Conservation (phyloP, 2,797 vertebrate genomes). For the Sphenodon punctatus region DNA sequence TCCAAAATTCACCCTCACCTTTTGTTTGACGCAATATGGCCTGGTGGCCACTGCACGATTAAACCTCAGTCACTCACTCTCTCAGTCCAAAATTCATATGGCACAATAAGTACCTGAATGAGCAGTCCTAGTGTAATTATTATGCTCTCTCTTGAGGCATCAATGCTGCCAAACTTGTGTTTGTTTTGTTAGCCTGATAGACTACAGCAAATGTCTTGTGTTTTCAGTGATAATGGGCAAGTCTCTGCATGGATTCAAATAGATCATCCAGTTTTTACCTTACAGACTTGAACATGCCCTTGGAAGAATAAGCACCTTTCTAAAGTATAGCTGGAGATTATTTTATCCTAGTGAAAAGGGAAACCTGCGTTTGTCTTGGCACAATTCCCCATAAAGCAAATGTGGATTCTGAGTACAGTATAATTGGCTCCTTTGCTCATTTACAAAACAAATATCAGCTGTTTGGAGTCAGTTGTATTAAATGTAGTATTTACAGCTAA, state of each 20-base stretch:
- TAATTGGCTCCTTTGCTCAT: background rate
- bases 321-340: background rate
- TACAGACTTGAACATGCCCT: background rate
- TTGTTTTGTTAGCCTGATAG: constrained; percentile 43
- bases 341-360: background rate
- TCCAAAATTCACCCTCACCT: too few species aligned
- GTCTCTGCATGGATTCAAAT: constrained; percentile 8
- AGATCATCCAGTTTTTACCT: background rate
- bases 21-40: too few species aligned
- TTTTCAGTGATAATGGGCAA: constrained; percentile 17
- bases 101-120: constrained; percentile 22
- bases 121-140: constrained; percentile 33
- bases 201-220: constrained; percentile 40
- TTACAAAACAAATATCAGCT: background rate
- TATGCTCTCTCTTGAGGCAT: background rate
- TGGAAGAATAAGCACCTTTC: background rate
- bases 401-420: background rate
- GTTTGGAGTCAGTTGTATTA: constrained; percentile 22
- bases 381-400: background rate
- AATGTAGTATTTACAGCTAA: background rate
- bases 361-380: background rate
- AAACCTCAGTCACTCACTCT: too few species aligned
- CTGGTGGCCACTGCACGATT: too few species aligned
- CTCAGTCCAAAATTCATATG: constrained; percentile 40
- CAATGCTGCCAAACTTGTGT: constrained; percentile 45